Percentiles rank a stretch among this genome's conserved stretches.
phyloP scores from a whole-genome alignment of 2,888 invertebrate genomes.

The Drepana falcataria region DNA sequence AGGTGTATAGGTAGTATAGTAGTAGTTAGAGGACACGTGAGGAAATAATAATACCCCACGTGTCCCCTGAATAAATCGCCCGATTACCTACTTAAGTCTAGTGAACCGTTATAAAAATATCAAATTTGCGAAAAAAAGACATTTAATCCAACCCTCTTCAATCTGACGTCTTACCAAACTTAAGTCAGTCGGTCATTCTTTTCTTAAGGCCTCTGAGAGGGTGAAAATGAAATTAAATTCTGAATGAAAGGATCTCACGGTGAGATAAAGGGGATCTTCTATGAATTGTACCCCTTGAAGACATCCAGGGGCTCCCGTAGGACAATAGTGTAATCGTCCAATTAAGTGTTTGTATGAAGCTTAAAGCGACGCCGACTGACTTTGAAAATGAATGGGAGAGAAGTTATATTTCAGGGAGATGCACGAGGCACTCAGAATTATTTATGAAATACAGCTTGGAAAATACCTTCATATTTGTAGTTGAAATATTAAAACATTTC shows the following conservation, averaged over 20 bases:
- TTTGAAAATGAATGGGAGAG: constrained; percentile 32
- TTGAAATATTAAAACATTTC: not conserved
- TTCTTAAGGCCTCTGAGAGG: constrained; percentile 62
- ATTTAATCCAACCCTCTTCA: constrained; percentile 42
- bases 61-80: not conserved
- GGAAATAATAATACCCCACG: not conserved
- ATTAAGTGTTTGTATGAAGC: constrained; percentile 71
- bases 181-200: constrained; percentile 72
- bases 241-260: constrained; percentile 68
- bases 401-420: not conserved
- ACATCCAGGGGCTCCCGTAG: constrained; percentile 48
- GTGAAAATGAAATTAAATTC: constrained; percentile 78
- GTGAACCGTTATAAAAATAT: constrained; percentile 18
- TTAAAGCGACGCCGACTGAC: constrained; percentile 34
- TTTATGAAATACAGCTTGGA: not conserved
- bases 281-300: constrained; percentile 68
- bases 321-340: constrained; percentile 77
- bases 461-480: not conserved
- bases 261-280: constrained; percentile 67
- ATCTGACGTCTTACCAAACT: constrained; percentile 45
- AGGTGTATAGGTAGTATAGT: too few species aligned
- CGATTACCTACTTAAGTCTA: constrained; percentile 1
- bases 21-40: too few species aligned
- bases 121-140: constrained; percentile 39
- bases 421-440: not conserved